phyloP scores from a whole-genome alignment of 23 tunicate species.

The Oikopleura vanhoeffeni region DNA sequence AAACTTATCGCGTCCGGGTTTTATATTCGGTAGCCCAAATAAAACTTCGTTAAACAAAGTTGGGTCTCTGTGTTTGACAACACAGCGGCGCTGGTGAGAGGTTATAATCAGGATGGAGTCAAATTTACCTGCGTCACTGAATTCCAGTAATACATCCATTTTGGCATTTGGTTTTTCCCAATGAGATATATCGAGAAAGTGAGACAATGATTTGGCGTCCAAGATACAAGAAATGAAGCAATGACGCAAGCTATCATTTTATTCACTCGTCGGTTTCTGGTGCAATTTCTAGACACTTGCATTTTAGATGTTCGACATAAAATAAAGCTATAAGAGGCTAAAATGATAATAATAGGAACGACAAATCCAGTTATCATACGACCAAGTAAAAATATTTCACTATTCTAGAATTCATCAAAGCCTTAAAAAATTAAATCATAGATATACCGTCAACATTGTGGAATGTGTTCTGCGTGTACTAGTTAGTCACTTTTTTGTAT shows the following conservation, averaged over 20 bases:
- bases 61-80: no score
- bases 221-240: neutral
- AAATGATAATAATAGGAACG: neutral
- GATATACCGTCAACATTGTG: no score
- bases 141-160: slow-evolving; percentile 14
- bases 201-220: slow-evolving; percentile 13
- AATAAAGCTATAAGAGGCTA: neutral
- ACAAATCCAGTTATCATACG: neutral
- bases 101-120: no score
- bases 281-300: neutral
- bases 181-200: neutral
- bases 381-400: slow-evolving; percentile 4
- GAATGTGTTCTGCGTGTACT: no score
- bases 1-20: no score
- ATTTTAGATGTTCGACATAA: neutral
- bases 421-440: no score
- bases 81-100: no score
- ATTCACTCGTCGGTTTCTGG: neutral
- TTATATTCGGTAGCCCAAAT: no score
- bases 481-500: no score
- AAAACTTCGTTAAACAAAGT: no score
- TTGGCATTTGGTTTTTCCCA: neutral
- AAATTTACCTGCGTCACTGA: slow-evolving; percentile 4
- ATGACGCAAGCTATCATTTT: slow-evolving; percentile 9
- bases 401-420: no score